Base-by-base conservation (phyloP, 1,140 invertebrate genomes). In the Cyclargus thomasi region DNA sequence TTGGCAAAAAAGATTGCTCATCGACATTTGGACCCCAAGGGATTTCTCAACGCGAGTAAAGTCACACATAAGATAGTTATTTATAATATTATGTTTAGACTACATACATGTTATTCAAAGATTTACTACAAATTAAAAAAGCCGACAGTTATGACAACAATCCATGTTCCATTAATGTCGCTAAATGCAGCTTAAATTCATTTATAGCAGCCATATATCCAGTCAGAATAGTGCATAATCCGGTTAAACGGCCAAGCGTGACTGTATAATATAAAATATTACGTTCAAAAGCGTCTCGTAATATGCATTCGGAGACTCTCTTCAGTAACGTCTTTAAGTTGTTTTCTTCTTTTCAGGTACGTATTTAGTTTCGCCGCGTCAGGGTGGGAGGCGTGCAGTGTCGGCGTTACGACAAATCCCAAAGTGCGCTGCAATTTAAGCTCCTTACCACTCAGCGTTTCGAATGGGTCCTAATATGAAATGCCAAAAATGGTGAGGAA, bases 331-430 rank as follows among this genome's bases (percentile, higher is more conserved):
- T 47, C 39, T 47, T 47, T 47, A 47, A 47, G 39, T 47, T 47
- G 14, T 47, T 47, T 47, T 47, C 39, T 8, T 47, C 39, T 47
- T 47, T 47, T 47, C 39, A 47, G 39, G 39, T 47, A 47, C 39
- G 39, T 47, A 47, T 47, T 47, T 47, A 47, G 39, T 47, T 47
- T 47, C 39, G 39, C 39, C 39, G 39, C 39, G 39, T 47, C 39
- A 47, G 39, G 39, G 1, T 11, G 10, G 2, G 10, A 5, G 29
- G 29, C 4, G 29, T 47, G 39, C 39, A 47, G 39, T 47, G 39
- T 47, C 39, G 39, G 39, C 39, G 39, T 11, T 47, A 47, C 39
- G 39, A 47, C 39, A 47, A 47, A 47, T 47, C 39, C 39, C 39
- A 11, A 16, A 47, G 39, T 47, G 39, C 39, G 39, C 39, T 47